Percentiles rank a stretch among this genome's conserved stretches.
Conservation (phyloP, 2,797 vertebrate genomes). For the Tapera naevia region DNA sequence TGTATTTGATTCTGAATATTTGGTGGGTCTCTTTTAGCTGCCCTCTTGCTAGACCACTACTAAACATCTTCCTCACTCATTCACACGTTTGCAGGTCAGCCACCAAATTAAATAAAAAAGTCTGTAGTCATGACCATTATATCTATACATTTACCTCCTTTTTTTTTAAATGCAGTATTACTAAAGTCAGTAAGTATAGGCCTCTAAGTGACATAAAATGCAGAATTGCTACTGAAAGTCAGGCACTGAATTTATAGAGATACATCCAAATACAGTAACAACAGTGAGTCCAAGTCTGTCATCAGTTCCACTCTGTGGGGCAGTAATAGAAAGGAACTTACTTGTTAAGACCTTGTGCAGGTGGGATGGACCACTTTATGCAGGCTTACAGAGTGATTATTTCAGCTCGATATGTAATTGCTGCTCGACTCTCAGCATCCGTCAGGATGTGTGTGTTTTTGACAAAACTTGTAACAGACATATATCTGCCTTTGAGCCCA, state of each 20-base stretch:
- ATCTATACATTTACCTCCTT: neutral
- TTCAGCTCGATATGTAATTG: neutral
- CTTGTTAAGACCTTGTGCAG: neutral
- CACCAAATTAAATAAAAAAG: neutral
- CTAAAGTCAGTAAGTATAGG: neutral
- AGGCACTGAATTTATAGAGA: neutral
- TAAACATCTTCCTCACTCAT: neutral
- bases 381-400: neutral
- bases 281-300: neutral
- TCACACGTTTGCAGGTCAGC: neutral
- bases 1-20: neutral
- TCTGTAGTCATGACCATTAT: neutral
- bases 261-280: neutral
- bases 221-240: neutral
- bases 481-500: neutral
- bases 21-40: neutral
- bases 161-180: neutral
- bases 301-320: neutral
- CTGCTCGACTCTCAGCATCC: neutral
- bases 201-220: neutral
- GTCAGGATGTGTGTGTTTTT: neutral
- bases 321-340: neutral
- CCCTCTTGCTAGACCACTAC: neutral
- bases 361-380: neutral
- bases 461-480: neutral